Evolutionary conservation across 2,888 invertebrate species (phyloP).

Genomic region (Miltochrista miniata): DNA sequence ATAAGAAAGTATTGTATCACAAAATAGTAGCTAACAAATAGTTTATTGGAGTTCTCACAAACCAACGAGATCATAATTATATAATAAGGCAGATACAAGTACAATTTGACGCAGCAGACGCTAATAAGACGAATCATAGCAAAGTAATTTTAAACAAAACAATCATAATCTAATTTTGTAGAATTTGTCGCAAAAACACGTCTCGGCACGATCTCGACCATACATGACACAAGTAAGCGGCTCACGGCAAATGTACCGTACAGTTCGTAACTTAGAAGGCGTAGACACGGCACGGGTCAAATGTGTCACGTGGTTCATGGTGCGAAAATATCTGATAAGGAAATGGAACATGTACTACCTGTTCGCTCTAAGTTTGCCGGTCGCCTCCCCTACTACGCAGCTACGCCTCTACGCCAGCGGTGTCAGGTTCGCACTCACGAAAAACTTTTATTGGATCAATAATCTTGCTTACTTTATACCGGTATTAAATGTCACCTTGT

Average conservation of each 20-base stretch:
- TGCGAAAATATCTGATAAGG: constrained; percentile 37
- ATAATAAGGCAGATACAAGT: too few relatives aligned
- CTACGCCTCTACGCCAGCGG: too few relatives aligned
- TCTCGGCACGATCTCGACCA: constrained; percentile 37
- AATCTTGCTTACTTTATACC: too few relatives aligned
- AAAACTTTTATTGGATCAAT: too few relatives aligned
- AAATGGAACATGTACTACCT: constrained; percentile 1
- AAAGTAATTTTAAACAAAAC: constrained; percentile 17
- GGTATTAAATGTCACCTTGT: too few relatives aligned
- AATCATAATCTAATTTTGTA: constrained; percentile 19
- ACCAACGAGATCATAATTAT: too few relatives aligned
- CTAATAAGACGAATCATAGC: constrained; percentile 15
- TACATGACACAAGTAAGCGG: constrained; percentile 46
- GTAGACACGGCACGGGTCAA: constrained; percentile 49
- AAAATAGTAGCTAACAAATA: too few relatives aligned
- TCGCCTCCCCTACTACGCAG: too few relatives aligned
- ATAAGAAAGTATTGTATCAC: too few relatives aligned
- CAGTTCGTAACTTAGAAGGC: constrained; percentile 50
- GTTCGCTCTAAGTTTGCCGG: too few relatives aligned
- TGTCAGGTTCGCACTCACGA: too few relatives aligned
- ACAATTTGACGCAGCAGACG: constrained; percentile 9
- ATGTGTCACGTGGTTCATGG: constrained; percentile 44
- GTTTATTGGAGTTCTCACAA: too few relatives aligned
- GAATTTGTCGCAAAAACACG: constrained; percentile 45
- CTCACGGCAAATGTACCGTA: constrained; percentile 61